These are phyloP conservation scores for Subacronicta megacephala DNA, from an alignment of 2,888 invertebrate species.

Conservation along the genomic window DNA sequence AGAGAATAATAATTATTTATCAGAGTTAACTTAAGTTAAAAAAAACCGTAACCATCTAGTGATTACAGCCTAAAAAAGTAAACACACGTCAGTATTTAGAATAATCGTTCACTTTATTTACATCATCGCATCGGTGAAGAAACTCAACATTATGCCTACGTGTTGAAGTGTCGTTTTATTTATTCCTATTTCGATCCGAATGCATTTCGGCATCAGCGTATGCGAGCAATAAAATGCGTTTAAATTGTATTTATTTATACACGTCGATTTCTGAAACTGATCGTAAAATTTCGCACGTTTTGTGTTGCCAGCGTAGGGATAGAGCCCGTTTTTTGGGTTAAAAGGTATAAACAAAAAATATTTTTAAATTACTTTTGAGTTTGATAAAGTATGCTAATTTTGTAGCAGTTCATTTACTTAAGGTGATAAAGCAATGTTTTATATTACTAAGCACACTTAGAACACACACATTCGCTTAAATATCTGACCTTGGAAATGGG, in stretches of 20 bases:
- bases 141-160: constrained; percentile 46
- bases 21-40: too few species aligned
- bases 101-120: constrained; percentile 22
- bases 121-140: constrained; percentile 42
- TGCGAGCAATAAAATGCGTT: constrained; percentile 73
- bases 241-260: constrained; percentile 84
- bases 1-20: too few species aligned
- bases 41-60: neutral
- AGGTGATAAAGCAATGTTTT: too few species aligned
- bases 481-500: too few species aligned
- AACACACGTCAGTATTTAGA: constrained; percentile 9
- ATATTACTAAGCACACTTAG: too few species aligned
- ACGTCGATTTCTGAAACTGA: constrained; percentile 71
- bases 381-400: too few species aligned
- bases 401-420: too few species aligned
- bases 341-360: too few species aligned
- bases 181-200: constrained; percentile 65
- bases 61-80: neutral
- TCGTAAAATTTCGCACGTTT: constrained; percentile 76
- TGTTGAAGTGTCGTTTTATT: constrained; percentile 60
- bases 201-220: constrained; percentile 64
- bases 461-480: too few species aligned
- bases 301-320: constrained; percentile 37
- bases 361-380: too few species aligned
- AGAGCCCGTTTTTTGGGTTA: constrained; percentile 6